Conservation (phyloP, 2,113 vertebrate species). For the Nothocercus nigrocapillus region DNA sequence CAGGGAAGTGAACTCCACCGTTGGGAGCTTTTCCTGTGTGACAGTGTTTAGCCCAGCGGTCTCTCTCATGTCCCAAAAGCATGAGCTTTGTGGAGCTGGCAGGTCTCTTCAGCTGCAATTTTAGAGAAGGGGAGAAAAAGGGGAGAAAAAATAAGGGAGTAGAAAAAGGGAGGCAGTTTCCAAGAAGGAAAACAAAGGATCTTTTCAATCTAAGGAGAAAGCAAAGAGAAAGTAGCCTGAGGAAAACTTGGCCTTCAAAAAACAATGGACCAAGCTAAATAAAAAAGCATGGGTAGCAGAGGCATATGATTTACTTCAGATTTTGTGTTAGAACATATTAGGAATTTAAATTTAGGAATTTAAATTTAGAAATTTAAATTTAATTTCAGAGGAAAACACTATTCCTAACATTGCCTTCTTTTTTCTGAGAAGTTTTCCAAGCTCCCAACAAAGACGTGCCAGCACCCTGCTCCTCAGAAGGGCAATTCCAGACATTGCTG, state of each 20-base stretch:
- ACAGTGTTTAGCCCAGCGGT: not conserved
- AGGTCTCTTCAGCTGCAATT: not conserved
- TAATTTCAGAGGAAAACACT: constrained; percentile 7
- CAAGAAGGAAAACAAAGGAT: constrained; percentile 2
- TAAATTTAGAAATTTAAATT: not conserved
- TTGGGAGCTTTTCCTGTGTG: not conserved
- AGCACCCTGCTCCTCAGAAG: not conserved
- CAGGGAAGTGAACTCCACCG: not conserved
- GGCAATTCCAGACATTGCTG: not conserved
- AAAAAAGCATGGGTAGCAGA: not conserved
- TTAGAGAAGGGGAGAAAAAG: not conserved
- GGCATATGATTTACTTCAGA: not conserved
- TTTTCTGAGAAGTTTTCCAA: not conserved
- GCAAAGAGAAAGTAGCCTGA: not conserved
- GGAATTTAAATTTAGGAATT: not conserved
- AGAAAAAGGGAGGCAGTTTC: not conserved
- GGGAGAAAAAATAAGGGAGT: not conserved
- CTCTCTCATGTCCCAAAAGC: not conserved
- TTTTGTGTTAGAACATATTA: not conserved
- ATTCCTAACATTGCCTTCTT: not conserved
- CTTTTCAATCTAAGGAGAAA: not conserved
- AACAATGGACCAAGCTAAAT: not conserved
- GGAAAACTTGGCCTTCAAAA: not conserved
- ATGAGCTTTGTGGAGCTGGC: not conserved
- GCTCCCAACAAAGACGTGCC: not conserved